Conservation (phyloP, 2,797 vertebrate genomes). For the Tauraco hartlaubi region DNA sequence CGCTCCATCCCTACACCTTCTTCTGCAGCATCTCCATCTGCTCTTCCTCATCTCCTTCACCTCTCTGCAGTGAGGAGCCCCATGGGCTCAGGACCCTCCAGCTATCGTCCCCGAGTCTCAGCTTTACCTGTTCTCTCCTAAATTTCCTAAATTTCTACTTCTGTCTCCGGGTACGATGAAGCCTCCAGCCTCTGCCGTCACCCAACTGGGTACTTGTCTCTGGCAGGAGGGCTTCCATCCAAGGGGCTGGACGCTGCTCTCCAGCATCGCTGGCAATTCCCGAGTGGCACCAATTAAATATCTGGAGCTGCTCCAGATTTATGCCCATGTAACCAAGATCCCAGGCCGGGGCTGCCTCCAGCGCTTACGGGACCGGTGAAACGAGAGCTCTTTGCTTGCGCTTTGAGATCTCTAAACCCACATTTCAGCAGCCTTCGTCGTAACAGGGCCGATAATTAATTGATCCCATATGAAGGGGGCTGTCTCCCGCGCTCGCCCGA, state of each 20-base stretch:
- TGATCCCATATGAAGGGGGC: not conserved
- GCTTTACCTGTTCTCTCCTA: not conserved
- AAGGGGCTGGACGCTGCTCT: not conserved
- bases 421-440: constrained; percentile 23
- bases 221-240: not conserved
- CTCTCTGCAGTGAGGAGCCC: not conserved
- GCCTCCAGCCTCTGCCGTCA: not conserved
- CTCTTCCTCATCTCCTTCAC: not conserved
- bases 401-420: constrained; percentile 21
- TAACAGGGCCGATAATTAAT: constrained; percentile 45
- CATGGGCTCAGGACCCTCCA: not conserved
- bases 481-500: not conserved
- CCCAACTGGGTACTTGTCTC: not conserved
- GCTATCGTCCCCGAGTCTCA: not conserved
- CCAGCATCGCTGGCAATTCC: not conserved
- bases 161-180: accelerated
- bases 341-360: constrained; percentile 13
- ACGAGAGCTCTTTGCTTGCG: not conserved
- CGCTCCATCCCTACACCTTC: accelerated
- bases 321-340: not conserved
- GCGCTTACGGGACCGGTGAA: not conserved
- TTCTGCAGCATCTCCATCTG: not conserved
- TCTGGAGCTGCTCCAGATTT: not conserved
- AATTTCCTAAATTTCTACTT: not conserved
- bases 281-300: not conserved